Evolutionary conservation across 2,797 vertebrate genomes (phyloP).

Genomic region (Rhodeus uyekii): DNA sequence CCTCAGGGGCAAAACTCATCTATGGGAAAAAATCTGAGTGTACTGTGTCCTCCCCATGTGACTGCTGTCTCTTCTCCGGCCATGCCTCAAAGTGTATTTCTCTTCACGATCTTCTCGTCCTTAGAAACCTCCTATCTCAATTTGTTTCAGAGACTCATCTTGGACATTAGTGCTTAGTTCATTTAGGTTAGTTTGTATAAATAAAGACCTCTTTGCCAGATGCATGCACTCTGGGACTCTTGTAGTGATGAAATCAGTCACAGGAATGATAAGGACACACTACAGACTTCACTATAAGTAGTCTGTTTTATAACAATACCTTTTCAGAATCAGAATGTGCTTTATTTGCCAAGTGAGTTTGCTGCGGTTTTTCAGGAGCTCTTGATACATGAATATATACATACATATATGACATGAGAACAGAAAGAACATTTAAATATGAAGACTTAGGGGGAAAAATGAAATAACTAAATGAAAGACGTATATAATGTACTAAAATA

Average conservation of each 20-base stretch:
- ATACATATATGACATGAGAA: too few species aligned
- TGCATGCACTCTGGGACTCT: neutral
- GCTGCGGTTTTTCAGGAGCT: too few species aligned
- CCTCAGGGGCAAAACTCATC: conserved; percentile 27
- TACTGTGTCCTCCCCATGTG: neutral
- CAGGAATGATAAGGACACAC: neutral
- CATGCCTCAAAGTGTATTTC: neutral
- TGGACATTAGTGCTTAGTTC: neutral
- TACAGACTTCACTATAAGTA: neutral
- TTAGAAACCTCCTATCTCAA: neutral
- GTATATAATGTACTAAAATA: too few species aligned
- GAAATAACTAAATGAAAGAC: too few species aligned
- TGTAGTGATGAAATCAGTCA: neutral
- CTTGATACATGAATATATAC: too few species aligned
- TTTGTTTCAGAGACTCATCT: neutral
- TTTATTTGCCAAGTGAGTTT: too few species aligned
- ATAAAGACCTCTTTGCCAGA: neutral
- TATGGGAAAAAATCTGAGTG: conserved; percentile 29
- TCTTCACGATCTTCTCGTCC: neutral
- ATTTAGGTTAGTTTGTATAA: neutral
- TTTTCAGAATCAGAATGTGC: too few species aligned
- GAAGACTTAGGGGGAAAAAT: too few species aligned
- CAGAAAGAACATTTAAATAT: too few species aligned
- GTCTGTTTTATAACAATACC: neutral
- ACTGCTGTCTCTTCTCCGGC: conserved; percentile 19